A percentile compares a stretch with the other conserved stretches of the same genome.
Evolutionary conservation across 2,113 vertebrate species (phyloP).

Genomic region (Aythya baeri): DNA sequence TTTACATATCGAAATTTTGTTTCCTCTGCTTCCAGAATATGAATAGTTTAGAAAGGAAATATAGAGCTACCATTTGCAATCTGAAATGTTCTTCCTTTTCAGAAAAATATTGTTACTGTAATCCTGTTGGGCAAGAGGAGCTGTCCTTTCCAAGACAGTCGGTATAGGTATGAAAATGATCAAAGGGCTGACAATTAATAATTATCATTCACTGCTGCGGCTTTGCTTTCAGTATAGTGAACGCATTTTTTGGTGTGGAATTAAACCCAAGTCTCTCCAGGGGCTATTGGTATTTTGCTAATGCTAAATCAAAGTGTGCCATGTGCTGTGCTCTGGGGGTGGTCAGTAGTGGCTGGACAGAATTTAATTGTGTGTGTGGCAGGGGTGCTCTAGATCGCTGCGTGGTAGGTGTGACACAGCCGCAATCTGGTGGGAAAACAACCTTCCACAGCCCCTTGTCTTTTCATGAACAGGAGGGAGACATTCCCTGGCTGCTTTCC

Average conservation of each 20-base stretch:
- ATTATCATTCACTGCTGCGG: constrained; percentile 15
- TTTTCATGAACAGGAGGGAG: not conserved
- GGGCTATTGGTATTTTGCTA: constrained; percentile 38
- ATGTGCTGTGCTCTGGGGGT: not conserved
- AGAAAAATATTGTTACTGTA: not conserved
- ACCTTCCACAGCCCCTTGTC: not conserved
- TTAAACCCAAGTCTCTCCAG: constrained; percentile 3
- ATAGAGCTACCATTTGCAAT: not conserved
- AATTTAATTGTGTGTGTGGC: constrained; percentile 30
- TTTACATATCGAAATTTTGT: not conserved
- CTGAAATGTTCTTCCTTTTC: not conserved
- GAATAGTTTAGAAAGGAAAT: not conserved
- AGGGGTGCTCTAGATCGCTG: constrained; percentile 1
- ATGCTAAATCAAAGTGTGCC: not conserved
- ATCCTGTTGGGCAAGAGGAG: constrained; percentile 2
- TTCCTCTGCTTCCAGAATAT: not conserved
- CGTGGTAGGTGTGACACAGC: not conserved
- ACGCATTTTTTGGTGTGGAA: constrained; percentile 11
- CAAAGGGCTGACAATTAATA: constrained; percentile 11
- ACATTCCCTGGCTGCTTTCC: not conserved
- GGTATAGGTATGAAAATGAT: not conserved
- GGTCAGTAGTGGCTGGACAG: constrained; percentile 31
- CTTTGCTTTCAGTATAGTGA: constrained; percentile 37
- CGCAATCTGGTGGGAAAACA: not conserved
- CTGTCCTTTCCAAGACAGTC: constrained; percentile 8